Base-by-base conservation (phyloP, 2,797 vertebrate genomes). In the Thripadectes ignobilis region DNA sequence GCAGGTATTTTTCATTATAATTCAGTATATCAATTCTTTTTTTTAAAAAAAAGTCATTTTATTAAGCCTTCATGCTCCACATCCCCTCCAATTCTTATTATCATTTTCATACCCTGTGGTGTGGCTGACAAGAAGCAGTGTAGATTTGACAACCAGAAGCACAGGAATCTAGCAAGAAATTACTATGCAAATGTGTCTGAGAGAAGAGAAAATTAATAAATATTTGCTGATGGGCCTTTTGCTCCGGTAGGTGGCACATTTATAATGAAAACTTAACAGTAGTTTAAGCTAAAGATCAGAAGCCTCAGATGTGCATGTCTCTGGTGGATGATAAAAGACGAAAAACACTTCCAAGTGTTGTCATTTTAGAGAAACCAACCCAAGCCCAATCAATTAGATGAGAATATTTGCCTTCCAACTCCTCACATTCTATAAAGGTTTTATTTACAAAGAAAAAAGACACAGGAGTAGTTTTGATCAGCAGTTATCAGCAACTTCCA, bases 151-250 rank as follows among this genome's bases (percentile, higher is more conserved):
- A 97, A 96, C 71, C 52, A 51, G 68, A 94, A 91, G 87, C 65
- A 27, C 24, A 95, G 59, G 86, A 94, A 82, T 95, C 94, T 94
- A 96, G 92, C 51, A 94, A 91, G 54, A 97, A 97, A 95, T 96
- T 96, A 96, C 82, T 94, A 97, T 89, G 84, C 80, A 96, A 97
- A 95, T 95, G 58, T 91, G 80, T 76, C 76, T 94, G 77, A 52
- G 20, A 94, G 74, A 85, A 96, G 93, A 96, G 85, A 96, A 91
- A 51, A 78, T 68, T 91, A 97, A 93, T 89, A 96, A 97, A 94
- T 94, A 94, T 93, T 97, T 96, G 86, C 95, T 90, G 85, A 81
- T 59, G 74, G 92, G 83, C 36, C 84, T 82, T 94, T 80, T 90
- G 55, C 89, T 97, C 52, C 68, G 76, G 72, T 69, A 80, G 73